A percentile compares a stretch with the other conserved stretches of the same genome.
Evolutionary conservation across 1,140 invertebrate species (phyloP).

Genomic region (Aphelinus certus): DNA sequence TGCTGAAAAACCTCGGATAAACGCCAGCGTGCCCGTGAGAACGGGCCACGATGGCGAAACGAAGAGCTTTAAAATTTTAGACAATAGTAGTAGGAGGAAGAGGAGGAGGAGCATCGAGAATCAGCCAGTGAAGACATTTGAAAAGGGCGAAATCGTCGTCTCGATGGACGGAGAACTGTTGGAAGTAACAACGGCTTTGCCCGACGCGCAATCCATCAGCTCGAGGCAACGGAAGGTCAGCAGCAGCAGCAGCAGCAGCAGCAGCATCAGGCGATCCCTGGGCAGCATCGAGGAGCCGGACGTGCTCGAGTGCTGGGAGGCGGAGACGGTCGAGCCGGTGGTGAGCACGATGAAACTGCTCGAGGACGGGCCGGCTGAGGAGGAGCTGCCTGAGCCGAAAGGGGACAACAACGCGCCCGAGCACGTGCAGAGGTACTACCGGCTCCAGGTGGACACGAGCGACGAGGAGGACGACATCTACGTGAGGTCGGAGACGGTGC

Average conservation of each 20-base stretch:
- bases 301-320: slow-evolving; percentile 63
- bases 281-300: slow-evolving; percentile 63
- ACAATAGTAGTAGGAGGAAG: slow-evolving; percentile 3
- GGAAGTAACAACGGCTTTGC: slow-evolving; percentile 41
- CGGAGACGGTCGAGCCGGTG: slow-evolving; percentile 57
- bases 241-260: slow-evolving; percentile 28
- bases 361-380: slow-evolving; percentile 44
- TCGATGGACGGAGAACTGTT: slow-evolving; percentile 60
- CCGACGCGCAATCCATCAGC: not conserved
- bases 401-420: slow-evolving; percentile 49
- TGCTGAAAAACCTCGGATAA: slow-evolving; percentile 57
- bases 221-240: not conserved
- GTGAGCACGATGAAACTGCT: slow-evolving; percentile 46
- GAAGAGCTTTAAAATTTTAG: too few species aligned
- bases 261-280: slow-evolving; percentile 47
- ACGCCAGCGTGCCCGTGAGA: slow-evolving; percentile 24
- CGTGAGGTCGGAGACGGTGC: slow-evolving; percentile 42
- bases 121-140: slow-evolving; percentile 51
- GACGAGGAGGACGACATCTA: slow-evolving; percentile 46
- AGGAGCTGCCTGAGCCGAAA: slow-evolving; percentile 5
- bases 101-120: slow-evolving; percentile 40
- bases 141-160: slow-evolving; percentile 61
- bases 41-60: too few species aligned
- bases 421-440: slow-evolving; percentile 60
- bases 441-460: slow-evolving; percentile 48